Conservation (phyloP, 1,140 invertebrate genomes). For the Euura saliciscinereae region DNA sequence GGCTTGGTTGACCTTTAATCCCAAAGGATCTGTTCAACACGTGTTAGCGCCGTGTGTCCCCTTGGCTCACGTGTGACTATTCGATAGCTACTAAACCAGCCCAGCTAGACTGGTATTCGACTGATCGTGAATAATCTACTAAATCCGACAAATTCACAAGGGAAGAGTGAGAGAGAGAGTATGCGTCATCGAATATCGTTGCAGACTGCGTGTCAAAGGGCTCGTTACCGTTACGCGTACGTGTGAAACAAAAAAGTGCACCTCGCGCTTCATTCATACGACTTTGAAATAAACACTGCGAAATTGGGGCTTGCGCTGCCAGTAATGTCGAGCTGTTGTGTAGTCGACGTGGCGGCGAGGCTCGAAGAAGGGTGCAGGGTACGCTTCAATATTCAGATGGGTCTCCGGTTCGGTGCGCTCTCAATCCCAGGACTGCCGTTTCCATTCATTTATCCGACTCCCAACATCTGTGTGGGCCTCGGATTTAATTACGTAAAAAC, state of each 20-base stretch:
- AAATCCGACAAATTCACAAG: not conserved
- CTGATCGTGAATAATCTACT: not conserved
- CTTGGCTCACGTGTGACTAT: not conserved
- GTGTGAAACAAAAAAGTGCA: too few relatives aligned
- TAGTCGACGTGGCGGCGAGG: not conserved
- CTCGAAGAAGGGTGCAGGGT: not conserved
- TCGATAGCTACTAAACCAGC: not conserved
- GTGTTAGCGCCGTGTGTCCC: not conserved
- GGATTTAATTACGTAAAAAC: constrained; percentile 7
- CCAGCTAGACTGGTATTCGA: not conserved
- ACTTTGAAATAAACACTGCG: not conserved
- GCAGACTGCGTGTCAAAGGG: too few relatives aligned
- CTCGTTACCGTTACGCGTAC: too few relatives aligned
- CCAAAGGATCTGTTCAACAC: constrained; percentile 5
- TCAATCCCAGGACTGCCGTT: not conserved
- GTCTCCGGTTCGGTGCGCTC: not conserved
- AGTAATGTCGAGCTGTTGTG: not conserved
- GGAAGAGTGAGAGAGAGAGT: too few relatives aligned
- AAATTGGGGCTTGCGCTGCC: not conserved
- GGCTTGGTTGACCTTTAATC: constrained; percentile 1
- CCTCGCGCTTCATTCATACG: not conserved
- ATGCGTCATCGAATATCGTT: too few relatives aligned
- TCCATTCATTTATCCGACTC: constrained; percentile 1
- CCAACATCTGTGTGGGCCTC: not conserved
- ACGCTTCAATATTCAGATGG: not conserved